Evolutionary conservation across 2,888 invertebrate genomes (phyloP).

Genomic region (Pristionchus maxplancki): DNA sequence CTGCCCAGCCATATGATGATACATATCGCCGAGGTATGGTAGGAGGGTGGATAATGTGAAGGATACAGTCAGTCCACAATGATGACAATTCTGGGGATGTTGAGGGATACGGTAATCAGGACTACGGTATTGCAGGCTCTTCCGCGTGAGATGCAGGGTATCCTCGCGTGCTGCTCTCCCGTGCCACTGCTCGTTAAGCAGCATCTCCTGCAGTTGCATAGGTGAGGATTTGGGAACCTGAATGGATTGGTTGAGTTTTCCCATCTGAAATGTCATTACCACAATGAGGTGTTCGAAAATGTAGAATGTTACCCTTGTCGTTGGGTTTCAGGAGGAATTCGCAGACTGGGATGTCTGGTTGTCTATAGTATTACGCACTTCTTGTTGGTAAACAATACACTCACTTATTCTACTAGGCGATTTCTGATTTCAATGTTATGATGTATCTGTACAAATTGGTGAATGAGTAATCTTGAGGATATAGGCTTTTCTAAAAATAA

Average conservation of each 20-base stretch:
- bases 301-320: too few relatives aligned
- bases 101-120: too few relatives aligned
- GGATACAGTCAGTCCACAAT: too few relatives aligned
- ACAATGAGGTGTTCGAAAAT: too few relatives aligned
- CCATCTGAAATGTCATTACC: too few relatives aligned
- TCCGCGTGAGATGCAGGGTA: constrained; percentile 82
- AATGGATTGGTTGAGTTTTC: too few relatives aligned
- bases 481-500: neutral
- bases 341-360: too few relatives aligned
- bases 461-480: neutral
- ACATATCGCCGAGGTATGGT: constrained; percentile 86
- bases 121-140: constrained; percentile 57
- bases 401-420: neutral
- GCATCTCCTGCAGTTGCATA: constrained; percentile 64
- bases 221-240: constrained; percentile 54
- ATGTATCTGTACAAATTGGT: neutral
- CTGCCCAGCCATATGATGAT: constrained; percentile 96
- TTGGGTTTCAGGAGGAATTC: too few relatives aligned
- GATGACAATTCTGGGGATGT: too few relatives aligned
- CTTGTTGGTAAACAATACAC: too few relatives aligned
- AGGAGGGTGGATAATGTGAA: too few relatives aligned
- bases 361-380: too few relatives aligned
- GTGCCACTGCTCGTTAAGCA: constrained; percentile 87
- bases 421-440: neutral
- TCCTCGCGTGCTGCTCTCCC: constrained; percentile 93